These are phyloP conservation scores for Elachura formosa DNA, from an alignment of 2,113 vertebrate genomes.

Conservation along the genomic window DNA sequence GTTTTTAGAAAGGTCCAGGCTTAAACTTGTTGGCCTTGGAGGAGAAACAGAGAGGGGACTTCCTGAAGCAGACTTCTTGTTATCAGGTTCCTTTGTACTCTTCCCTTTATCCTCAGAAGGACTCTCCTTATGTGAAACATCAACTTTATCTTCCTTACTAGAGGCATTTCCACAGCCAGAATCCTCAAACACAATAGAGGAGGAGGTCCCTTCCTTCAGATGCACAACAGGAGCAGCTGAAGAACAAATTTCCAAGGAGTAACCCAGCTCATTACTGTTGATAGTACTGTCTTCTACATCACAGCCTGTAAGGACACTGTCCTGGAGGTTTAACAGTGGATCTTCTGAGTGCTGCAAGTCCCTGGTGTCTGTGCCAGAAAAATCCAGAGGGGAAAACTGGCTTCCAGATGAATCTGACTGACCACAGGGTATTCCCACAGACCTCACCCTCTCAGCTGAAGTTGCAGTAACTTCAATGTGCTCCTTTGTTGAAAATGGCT, in stretches of 20 bases:
- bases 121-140: background rate
- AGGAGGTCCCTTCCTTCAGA: slow-evolving; percentile 85
- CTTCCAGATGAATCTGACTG: slow-evolving; percentile 69
- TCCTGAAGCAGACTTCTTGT: slow-evolving; percentile 54
- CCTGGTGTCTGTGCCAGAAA: slow-evolving; percentile 27
- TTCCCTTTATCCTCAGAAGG: slow-evolving; percentile 43
- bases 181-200: slow-evolving; percentile 96
- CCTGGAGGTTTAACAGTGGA: slow-evolving; percentile 51
- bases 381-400: slow-evolving; percentile 64
- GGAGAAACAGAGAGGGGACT: slow-evolving; percentile 74
- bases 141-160: slow-evolving; percentile 65
- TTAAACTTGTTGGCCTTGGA: slow-evolving; percentile 84
- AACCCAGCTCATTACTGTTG: slow-evolving; percentile 71
- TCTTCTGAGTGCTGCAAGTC: slow-evolving; percentile 42
- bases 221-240: slow-evolving; percentile 58
- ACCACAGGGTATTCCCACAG: slow-evolving; percentile 66
- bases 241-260: slow-evolving; percentile 80
- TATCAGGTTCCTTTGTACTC: slow-evolving; percentile 7
- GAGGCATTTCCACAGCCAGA: slow-evolving; percentile 85
- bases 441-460: slow-evolving; percentile 7
- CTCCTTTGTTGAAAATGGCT: slow-evolving; percentile 72
- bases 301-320: slow-evolving; percentile 79
- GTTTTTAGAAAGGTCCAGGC: slow-evolving; percentile 76
- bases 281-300: slow-evolving; percentile 72
- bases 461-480: slow-evolving; percentile 68